These are phyloP conservation scores for Lamprotornis superbus DNA, from an alignment of 2,113 vertebrate species.

Conservation along the genomic window DNA sequence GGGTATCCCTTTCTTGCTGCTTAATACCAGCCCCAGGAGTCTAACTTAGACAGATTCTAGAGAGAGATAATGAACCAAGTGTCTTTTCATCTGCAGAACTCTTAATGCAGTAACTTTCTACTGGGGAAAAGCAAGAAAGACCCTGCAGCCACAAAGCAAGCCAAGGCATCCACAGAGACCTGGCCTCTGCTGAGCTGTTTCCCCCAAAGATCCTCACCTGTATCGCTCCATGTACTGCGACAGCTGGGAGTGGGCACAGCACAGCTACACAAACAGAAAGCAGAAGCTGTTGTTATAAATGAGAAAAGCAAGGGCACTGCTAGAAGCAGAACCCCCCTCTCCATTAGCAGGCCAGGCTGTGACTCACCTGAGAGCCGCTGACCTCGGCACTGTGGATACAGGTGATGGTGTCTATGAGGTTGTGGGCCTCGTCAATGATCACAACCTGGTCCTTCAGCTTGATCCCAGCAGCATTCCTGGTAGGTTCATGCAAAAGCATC, in stretches of 20 bases:
- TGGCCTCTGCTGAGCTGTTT: background rate
- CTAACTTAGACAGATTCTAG: background rate
- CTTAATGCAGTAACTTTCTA: background rate
- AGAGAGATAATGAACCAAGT: background rate
- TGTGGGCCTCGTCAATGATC: slow-evolving; percentile 96
- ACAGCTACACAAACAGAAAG: slow-evolving; percentile 75
- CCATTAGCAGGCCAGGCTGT: background rate
- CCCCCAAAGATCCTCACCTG: slow-evolving; percentile 71
- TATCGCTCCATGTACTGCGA: slow-evolving; percentile 90
- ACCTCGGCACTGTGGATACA: slow-evolving; percentile 87
- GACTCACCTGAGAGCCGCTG: slow-evolving; percentile 87
- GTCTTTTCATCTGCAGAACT: background rate
- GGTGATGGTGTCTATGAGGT: slow-evolving; percentile 92
- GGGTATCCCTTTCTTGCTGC: background rate
- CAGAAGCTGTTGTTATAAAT: background rate
- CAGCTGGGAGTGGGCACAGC: slow-evolving; percentile 91
- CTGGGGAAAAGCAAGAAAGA: background rate
- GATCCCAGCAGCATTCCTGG: slow-evolving; percentile 86
- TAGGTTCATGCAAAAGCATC: slow-evolving; percentile 88
- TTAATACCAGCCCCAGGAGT: background rate
- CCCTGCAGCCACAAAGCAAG: background rate
- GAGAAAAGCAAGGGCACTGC: background rate
- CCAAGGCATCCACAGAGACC: background rate
- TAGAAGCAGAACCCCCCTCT: background rate
- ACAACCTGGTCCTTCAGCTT: slow-evolving; percentile 91